These are phyloP conservation scores for Rhea pennata DNA, from an alignment of 2,113 vertebrate species.

Conservation along the genomic window DNA sequence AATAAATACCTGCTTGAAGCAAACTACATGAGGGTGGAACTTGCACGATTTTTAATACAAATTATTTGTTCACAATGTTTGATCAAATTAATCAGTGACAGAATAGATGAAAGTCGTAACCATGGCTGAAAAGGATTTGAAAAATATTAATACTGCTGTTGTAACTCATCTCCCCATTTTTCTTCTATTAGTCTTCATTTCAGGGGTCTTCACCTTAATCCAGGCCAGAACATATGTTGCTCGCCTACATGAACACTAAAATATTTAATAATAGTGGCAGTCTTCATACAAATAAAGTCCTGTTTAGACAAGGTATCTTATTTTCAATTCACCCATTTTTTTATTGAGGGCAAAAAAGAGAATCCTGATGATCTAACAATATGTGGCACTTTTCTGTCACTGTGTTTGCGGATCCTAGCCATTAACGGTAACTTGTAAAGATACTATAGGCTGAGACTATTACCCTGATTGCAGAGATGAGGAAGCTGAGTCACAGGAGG, in stretches of 20 bases:
- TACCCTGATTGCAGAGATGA: not conserved
- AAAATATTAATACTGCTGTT: not conserved
- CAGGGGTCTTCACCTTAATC: not conserved
- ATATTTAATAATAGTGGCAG: not conserved
- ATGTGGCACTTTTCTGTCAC: not conserved
- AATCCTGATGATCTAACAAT: not conserved
- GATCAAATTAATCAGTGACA: conserved; percentile 53
- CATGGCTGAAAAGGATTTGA: not conserved
- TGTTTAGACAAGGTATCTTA: not conserved
- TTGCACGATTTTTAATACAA: conserved; percentile 51
- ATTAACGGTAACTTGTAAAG: not conserved
- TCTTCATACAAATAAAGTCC: not conserved
- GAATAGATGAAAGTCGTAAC: conserved; percentile 38
- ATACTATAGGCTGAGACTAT: not conserved
- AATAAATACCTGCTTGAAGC: conserved; percentile 65
- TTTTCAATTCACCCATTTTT: not conserved
- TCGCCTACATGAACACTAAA: not conserved
- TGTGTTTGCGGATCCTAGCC: not conserved
- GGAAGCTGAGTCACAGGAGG: not conserved
- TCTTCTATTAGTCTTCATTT: not conserved
- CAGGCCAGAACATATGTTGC: not conserved
- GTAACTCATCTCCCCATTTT: not conserved
- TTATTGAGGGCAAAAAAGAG: not conserved
- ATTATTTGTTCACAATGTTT: conserved; percentile 66
- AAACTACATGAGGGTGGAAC: conserved; percentile 22